Evolutionary conservation across 2,797 vertebrate genomes (phyloP).

Genomic region (Platalea minor): DNA sequence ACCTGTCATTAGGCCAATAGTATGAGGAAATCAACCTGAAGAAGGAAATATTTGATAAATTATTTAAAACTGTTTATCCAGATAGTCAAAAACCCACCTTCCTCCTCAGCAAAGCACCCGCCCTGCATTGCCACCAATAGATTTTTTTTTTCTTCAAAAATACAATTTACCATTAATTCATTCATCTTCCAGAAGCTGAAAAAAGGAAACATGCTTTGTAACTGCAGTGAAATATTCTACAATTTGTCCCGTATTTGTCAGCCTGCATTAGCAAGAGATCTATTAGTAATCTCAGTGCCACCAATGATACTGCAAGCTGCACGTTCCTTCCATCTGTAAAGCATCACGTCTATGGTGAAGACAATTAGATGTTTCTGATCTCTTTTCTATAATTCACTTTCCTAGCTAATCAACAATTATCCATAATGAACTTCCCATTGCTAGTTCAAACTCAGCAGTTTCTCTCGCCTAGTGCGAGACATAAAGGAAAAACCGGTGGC

Average conservation of each 20-base stretch:
- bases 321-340: not conserved
- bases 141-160: not conserved
- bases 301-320: not conserved
- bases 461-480: not conserved
- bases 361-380: not conserved
- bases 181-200: not conserved
- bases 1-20: fast-evolving
- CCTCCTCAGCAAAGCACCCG: not conserved
- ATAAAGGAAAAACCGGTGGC: not conserved
- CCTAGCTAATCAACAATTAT: conserved; percentile 8
- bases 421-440: conserved; percentile 25
- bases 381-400: not conserved
- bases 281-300: not conserved
- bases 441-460: not conserved
- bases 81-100: not conserved
- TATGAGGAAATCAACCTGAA: not conserved
- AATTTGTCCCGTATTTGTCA: not conserved
- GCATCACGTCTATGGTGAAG: not conserved
- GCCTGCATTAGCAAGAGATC: not conserved
- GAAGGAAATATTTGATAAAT: not conserved
- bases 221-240: not conserved
- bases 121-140: not conserved
- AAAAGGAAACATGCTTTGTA: fast-evolving
- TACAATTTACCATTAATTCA: not conserved
- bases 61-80: fast-evolving